Base-by-base conservation (phyloP, 2,797 vertebrate genomes). In the Odontamblyopus lacepedii region DNA sequence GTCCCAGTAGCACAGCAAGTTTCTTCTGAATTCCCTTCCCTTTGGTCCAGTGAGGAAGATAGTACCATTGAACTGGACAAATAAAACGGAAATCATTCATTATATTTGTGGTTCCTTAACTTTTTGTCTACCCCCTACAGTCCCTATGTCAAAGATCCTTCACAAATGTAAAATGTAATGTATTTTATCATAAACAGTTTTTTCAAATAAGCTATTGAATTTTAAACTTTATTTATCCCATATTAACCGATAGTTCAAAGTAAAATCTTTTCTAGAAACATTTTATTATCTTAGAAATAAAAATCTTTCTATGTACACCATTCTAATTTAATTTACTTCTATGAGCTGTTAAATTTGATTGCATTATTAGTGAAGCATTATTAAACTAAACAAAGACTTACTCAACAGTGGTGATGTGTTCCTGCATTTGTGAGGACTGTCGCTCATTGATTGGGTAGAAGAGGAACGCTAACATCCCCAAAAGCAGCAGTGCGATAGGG, bases 401-500 rank as follows among this genome's bases (percentile, higher is more conserved):
- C 93, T 74, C 73, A 56, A 12, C 64, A 50, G 73, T 67, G 66
- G 85, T 77, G 71, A 79, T 78, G 57, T 88, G 76, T 23, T 70
- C 69, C 50, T 71, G 83, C 67, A 80, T 82, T 73, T 87, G 73
- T 23, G 65, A 79, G 63, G 73, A 70, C 23, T 59, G 72, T 62
- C 83, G 83, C 83, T 95, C 90, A 3, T 91, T 26, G 69, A 95
- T 90, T 7, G 93, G 90, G 70, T 94, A 93, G 56, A 83, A 86
- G 72, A 23, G 81, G 77, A 95, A 94, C 53, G 91, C 80, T 8
- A 82, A 60, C 83, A 95, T 86, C n/a, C 89, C 91, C 13, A 85
- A 44, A 70, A 95, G 77, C 75, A 95, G 78, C 53, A 95, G 87
- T 23, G 67, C 32, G 23, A 95, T 75, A 2, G 92, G 90, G 67